A percentile compares a stretch with the other conserved stretches of the same genome.
Evolutionary conservation across 2,113 vertebrate genomes (phyloP).

Genomic region (Phylloscopus whistleri): DNA sequence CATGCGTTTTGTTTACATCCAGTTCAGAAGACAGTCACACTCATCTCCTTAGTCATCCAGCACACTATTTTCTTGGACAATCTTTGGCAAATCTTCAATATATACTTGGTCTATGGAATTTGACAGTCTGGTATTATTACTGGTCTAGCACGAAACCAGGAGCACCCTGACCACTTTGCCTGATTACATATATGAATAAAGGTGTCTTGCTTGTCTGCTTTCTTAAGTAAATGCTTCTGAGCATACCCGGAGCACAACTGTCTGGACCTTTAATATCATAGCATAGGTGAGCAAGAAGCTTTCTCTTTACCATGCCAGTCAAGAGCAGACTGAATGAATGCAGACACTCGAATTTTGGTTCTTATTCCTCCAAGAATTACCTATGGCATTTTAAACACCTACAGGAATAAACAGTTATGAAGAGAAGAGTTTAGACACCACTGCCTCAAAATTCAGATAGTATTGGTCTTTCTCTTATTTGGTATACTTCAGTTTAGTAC

Average conservation of each 20-base stretch:
- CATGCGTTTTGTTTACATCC: neutral
- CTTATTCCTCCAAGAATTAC: neutral
- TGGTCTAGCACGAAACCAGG: neutral
- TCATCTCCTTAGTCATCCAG: neutral
- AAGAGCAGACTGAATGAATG: neutral
- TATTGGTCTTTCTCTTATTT: neutral
- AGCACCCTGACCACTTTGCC: neutral
- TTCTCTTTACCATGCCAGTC: neutral
- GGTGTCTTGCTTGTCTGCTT: neutral
- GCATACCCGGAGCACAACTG: neutral
- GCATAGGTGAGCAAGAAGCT: neutral
- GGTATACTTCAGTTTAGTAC: neutral
- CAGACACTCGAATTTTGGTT: neutral
- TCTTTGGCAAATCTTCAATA: neutral
- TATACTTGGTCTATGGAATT: neutral
- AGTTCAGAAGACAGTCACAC: neutral
- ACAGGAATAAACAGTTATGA: neutral
- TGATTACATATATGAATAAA: neutral
- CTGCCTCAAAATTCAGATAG: neutral
- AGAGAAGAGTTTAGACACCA: neutral
- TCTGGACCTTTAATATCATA: neutral
- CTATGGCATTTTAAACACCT: neutral
- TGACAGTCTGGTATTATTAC: neutral
- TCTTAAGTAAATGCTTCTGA: neutral
- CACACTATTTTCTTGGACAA: neutral